phyloP scores from a whole-genome alignment of 2,797 vertebrate species.

The Avahi laniger region DNA sequence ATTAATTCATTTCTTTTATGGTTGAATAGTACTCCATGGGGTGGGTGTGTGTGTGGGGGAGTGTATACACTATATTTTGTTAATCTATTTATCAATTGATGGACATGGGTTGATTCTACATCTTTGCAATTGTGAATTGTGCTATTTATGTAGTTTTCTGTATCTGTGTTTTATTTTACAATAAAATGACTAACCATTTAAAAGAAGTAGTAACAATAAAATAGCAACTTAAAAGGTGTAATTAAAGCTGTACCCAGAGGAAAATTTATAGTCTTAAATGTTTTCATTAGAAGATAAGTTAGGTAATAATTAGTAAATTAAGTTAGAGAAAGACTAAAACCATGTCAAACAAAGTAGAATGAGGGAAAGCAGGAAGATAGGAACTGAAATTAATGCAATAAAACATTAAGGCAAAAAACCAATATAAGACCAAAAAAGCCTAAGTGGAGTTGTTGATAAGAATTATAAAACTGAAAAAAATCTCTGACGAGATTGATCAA shows the following conservation, averaged over 20 bases:
- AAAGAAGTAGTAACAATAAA: neutral
- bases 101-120: neutral
- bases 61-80: no score
- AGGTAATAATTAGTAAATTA: neutral
- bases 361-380: neutral
- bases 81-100: neutral
- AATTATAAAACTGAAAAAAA: constrained; percentile 16
- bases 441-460: neutral
- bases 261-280: neutral
- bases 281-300: neutral
- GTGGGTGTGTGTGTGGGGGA: no score
- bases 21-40: no score
- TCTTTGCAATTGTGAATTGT: neutral
- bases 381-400: neutral
- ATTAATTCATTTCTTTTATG: no score
- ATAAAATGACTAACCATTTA: neutral
- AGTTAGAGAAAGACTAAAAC: neutral
- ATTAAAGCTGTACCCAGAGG: neutral
- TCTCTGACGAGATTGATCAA: neutral
- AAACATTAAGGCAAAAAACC: neutral
- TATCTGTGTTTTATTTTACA: neutral
- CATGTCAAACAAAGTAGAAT: neutral
- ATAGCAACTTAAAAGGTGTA: neutral
- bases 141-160: neutral
- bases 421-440: neutral